Conservation (phyloP, 2,888 invertebrate species). For the Cataglyphis altisquamis region DNA sequence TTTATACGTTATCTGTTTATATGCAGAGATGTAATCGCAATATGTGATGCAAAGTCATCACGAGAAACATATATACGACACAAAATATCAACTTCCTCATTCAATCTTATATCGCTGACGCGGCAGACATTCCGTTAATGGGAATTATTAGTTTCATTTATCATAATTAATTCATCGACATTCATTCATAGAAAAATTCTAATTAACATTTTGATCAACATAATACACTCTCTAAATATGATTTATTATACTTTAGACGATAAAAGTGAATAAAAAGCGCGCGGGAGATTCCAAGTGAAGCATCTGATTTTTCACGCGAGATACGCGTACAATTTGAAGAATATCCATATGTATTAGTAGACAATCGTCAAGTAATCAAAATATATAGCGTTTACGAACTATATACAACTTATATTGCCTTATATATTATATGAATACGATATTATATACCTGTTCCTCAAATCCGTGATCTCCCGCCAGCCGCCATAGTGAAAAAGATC, state of each 20-base stretch:
- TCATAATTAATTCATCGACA: background rate
- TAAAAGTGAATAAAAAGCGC: too few relatives aligned
- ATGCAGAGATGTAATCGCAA: background rate
- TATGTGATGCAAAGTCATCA: background rate
- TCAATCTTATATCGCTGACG: background rate
- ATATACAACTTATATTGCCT: too few relatives aligned
- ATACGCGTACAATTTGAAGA: background rate
- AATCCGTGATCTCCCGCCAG: too few relatives aligned
- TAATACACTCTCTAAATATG: background rate
- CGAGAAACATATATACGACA: slow-evolving; percentile 1
- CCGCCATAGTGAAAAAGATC: too few relatives aligned
- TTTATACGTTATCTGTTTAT: slow-evolving; percentile 3
- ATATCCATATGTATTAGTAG: background rate
- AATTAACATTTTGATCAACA: background rate
- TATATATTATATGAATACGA: too few relatives aligned
- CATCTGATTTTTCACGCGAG: background rate
- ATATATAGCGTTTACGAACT: background rate
- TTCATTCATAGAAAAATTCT: too few relatives aligned
- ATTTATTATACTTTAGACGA: background rate
- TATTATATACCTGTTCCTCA: too few relatives aligned
- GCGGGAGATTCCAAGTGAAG: background rate
- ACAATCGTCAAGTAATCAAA: background rate
- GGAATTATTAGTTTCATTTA: background rate
- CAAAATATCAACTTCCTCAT: background rate
- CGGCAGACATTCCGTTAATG: background rate